Conservation (phyloP, 2,888 invertebrate genomes). For the Cabera pusaria region DNA sequence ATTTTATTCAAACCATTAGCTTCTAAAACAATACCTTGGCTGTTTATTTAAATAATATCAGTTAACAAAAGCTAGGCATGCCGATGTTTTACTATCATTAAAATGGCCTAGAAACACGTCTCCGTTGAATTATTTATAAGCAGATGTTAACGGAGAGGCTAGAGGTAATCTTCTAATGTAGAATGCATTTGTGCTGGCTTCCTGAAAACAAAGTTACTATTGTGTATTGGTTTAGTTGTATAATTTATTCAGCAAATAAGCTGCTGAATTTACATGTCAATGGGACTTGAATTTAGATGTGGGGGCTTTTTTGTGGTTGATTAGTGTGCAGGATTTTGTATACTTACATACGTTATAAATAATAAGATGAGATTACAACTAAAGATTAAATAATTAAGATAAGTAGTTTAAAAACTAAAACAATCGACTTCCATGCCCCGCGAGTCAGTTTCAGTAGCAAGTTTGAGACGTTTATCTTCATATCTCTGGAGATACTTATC, state of each 20-base stretch:
- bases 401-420: too few species aligned
- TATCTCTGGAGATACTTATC: too few species aligned
- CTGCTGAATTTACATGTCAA: constrained; percentile 33
- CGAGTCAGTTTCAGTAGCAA: too few species aligned
- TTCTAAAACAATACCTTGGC: constrained; percentile 37
- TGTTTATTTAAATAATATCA: constrained; percentile 52
- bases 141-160: constrained; percentile 62
- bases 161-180: constrained; percentile 36
- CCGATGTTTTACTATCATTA: constrained; percentile 57
- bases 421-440: too few species aligned
- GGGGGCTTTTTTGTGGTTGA: too few species aligned
- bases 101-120: constrained; percentile 42
- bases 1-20: constrained; percentile 38
- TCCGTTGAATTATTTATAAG: constrained; percentile 55
- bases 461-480: too few species aligned
- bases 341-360: too few species aligned
- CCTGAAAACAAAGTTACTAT: constrained; percentile 41
- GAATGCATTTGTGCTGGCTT: constrained; percentile 28
- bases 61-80: constrained; percentile 46
- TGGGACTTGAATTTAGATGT: too few species aligned
- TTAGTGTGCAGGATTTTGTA: too few species aligned
- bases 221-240: constrained; percentile 34
- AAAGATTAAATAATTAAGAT: too few species aligned
- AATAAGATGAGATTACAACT: too few species aligned
- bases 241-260: constrained; percentile 37